Evolutionary conservation across 2,113 vertebrate species (phyloP), one percentile per base, ranked within the genome.

Genomic region (Eublepharis macularius): DNA sequence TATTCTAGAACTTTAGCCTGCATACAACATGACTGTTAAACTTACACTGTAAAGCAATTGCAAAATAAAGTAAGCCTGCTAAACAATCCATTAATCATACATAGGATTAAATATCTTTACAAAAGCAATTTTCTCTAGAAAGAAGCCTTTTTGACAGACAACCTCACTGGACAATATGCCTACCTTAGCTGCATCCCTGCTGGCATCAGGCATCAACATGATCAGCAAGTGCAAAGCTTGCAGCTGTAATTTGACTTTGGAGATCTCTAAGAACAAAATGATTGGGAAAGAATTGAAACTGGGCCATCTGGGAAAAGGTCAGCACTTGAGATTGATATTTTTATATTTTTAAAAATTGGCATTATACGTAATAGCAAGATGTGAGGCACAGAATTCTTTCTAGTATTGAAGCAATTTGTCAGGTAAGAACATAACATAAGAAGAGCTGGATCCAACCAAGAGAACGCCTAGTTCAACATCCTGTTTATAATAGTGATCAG

Each of bases 211-310:
- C 88, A 99, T 96, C 60, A 98, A 92, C 97, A 99, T 95, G 49
- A 97, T 92, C 94, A 99, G 97, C 76, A 99, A 96, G 93, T 99
- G 98, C 86, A 99, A 95, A 89, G 98, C 98, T 93, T 99, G 98
- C 70, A 99, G 93, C 86, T 98, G 98, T 73, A 98, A 96, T 92
- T 97, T 96, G 93, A 96, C 93, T 43, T 97, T 97, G 63, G 98
- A 93, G 74, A 98, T 96, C 91, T 97, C 98, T 99, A 92, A 87
- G 84, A 91, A 94, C 77, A 93, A 81, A 93, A 94, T 72, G 94
- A 77, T 89, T 74, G 76, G 69, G 76, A 89, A 87, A 85, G 68
- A 81, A 16, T 36, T 63, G 0, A 47, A 80, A 54, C 21, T 80
- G 41, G 1, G 43, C 17, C 32, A 0, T 81, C 86, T 88, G 29